Percentiles rank a stretch among this genome's conserved stretches.
phyloP scores from a whole-genome alignment of 2,888 invertebrate genomes.

The Limnephilus marmoratus region DNA sequence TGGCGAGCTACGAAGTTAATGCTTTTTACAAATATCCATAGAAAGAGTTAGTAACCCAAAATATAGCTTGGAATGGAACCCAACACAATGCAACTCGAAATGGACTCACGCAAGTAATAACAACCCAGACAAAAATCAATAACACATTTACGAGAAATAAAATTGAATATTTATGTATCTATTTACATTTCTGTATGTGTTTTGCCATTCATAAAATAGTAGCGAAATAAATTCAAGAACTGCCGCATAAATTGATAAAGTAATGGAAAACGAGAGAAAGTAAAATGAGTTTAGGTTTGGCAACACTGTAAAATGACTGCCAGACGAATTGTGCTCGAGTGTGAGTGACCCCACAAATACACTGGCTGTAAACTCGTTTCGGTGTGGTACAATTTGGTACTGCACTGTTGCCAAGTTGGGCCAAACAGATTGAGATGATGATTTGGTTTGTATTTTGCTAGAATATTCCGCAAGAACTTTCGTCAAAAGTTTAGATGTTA shows the following conservation, averaged over 20 bases:
- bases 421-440: not conserved
- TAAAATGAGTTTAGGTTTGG: not conserved
- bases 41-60: not conserved
- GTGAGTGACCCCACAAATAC: not conserved
- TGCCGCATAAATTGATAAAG: not conserved
- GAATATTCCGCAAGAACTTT: not conserved
- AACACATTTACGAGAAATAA: not conserved
- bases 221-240: not conserved
- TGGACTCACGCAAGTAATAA: not conserved
- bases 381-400: not conserved
- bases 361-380: not conserved
- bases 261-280: not conserved
- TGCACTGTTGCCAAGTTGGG: not conserved
- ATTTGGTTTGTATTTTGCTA: not conserved
- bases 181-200: not conserved
- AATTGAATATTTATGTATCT: not conserved
- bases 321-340: not conserved
- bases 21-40: too few relatives aligned
- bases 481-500: not conserved
- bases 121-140: not conserved
- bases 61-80: not conserved
- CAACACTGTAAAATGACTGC: not conserved
- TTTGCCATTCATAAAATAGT: not conserved
- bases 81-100: not conserved
- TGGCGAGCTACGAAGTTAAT: too few relatives aligned